Percentiles rank a stretch among this genome's conserved stretches.
These are phyloP conservation scores for Sternarchorhynchus goeldii DNA, from an alignment of 2,797 vertebrate genomes.

Conservation along the genomic window DNA sequence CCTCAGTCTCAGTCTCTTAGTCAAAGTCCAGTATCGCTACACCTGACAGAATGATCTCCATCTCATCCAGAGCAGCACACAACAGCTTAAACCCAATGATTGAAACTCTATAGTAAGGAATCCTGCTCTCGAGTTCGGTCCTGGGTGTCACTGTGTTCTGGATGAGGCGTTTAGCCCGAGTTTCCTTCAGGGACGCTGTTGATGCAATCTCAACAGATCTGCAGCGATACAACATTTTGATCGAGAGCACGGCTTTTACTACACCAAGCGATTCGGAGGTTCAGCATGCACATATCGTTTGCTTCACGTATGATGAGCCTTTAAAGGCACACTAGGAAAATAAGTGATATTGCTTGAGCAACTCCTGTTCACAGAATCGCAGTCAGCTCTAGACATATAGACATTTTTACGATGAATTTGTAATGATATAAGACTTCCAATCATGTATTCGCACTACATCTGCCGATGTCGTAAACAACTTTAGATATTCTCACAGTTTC, in stretches of 20 bases:
- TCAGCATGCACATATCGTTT: not conserved
- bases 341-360: not conserved
- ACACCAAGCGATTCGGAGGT: not conserved
- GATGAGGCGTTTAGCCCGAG: not conserved
- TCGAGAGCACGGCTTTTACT: not conserved
- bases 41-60: not conserved
- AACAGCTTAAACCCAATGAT: not conserved
- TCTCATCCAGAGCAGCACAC: not conserved
- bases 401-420: not conserved
- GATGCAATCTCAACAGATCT: too few relatives aligned
- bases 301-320: not conserved
- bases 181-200: not conserved
- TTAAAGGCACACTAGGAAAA: not conserved
- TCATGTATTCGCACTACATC: not conserved
- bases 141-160: not conserved
- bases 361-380: not conserved
- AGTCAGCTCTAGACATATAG: not conserved
- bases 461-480: not conserved
- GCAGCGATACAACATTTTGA: not conserved
- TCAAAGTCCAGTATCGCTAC: not conserved
- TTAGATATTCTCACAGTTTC: not conserved
- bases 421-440: not conserved
- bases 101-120: not conserved
- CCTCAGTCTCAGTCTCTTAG: not conserved
- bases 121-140: not conserved